Evolutionary conservation across 1,140 invertebrate genomes (phyloP), one percentile per base, ranked within the genome.

Genomic region (Drosophila erecta): DNA sequence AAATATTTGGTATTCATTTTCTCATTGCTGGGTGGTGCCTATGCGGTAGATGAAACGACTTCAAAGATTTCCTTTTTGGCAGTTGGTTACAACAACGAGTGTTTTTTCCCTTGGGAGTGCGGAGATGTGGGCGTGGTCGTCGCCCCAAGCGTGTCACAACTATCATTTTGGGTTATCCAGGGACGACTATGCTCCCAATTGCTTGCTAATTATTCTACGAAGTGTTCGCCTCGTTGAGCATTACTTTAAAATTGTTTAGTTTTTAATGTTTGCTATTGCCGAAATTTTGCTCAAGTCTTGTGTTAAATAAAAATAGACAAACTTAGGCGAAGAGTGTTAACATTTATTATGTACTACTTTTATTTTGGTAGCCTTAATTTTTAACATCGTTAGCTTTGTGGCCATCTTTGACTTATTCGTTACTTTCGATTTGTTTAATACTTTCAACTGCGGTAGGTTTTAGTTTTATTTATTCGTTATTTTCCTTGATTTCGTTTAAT

Each of bases 381-480:
- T 60, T 47, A 79, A 79, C 77, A 57, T 69, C 35, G 30, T 58
- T 58, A 37, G 56, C 30, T 58, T 58, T 47, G 46, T 67, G 60
- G 72, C 72, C 71, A 71, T 51, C 41, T 60, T 81, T 43, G 41
- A 71, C 78, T 76, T 71, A 41, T 71, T 61, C 22, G 41, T 55
- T 80, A 43, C 60, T 57, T 54, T 44, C 8, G 30, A 59, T 75
- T 76, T 69, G 17, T 77, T 74, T 57, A 85, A 85, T 85, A 85
- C 73, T 84, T 85, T 83, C 62, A 87, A 83, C 58, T 83, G 84
- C 83, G 83, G 71, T 87, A 87, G 84, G 83, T 79, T 79, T 85
- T 70, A 65, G 40, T 67, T 57, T 65, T 57, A 41, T 56, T 51
- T 44, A 20, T 20, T 77, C 75, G 50, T 69, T 65, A 49, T 24